phyloP scores from a whole-genome alignment of 2,797 vertebrate species.

The Craterocephalus amniculus region DNA sequence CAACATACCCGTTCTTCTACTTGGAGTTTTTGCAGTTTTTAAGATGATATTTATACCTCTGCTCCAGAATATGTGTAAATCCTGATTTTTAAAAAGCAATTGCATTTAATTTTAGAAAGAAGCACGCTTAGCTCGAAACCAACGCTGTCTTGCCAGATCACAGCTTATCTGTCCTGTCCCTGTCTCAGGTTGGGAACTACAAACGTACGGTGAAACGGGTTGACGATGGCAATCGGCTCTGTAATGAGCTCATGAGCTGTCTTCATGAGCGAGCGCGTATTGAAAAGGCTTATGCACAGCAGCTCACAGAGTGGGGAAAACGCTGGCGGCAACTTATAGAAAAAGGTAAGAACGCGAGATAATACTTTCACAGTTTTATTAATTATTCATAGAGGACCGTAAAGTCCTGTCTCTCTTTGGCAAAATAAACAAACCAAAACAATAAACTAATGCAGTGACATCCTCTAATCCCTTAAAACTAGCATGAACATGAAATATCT shows the following conservation, averaged over 20 bases:
- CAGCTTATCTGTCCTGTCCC: not conserved
- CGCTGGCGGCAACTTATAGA: slow-evolving; percentile 95
- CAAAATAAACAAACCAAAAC: not conserved
- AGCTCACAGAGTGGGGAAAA: slow-evolving; percentile 97
- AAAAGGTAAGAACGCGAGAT: slow-evolving; percentile 83
- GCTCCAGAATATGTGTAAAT: not conserved
- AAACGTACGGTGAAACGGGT: slow-evolving; percentile 94
- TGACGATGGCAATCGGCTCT: slow-evolving; percentile 94
- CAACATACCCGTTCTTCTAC: not conserved
- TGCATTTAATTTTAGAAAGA: not conserved
- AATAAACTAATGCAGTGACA: not conserved
- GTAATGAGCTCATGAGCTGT: slow-evolving; percentile 93
- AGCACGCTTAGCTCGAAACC: not conserved
- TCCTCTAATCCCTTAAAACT: not conserved
- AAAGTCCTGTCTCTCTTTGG: not conserved
- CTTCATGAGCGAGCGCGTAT: slow-evolving; percentile 95
- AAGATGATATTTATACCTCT: not conserved
- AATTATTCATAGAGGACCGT: not conserved
- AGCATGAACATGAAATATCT: not conserved
- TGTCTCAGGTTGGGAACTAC: slow-evolving; percentile 92
- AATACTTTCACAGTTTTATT: too few species aligned
- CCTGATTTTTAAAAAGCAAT: too few species aligned
- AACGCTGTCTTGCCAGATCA: not conserved
- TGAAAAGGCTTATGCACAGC: slow-evolving; percentile 93
- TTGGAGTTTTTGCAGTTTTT: not conserved